A percentile compares a stretch with the other conserved stretches of the same genome.
phyloP scores from a whole-genome alignment of 2,888 invertebrate species.

The Tortricodes alternella region DNA sequence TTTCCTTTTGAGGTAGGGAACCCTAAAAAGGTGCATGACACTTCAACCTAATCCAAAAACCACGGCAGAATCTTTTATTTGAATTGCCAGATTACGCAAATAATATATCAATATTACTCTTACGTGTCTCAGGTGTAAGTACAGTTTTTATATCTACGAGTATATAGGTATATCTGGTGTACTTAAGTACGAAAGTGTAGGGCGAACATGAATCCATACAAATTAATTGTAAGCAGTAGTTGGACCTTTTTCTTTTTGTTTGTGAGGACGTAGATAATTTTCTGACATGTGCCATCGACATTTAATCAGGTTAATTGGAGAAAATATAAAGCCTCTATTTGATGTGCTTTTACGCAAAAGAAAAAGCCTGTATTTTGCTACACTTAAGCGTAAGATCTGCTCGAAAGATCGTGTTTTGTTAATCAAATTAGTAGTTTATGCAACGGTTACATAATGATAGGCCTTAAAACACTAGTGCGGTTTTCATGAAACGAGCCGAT shows the following conservation, averaged over 20 bases:
- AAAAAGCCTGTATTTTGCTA: no score
- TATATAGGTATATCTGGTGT: conserved; percentile 11
- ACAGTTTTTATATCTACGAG: conserved; percentile 11
- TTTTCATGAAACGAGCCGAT: no score
- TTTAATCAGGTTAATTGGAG: background rate
- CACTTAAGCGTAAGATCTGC: no score
- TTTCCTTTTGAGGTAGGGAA: no score
- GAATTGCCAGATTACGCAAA: conserved; percentile 30
- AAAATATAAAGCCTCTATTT: no score
- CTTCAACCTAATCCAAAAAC: conserved; percentile 24
- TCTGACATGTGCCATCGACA: background rate
- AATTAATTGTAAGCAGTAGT: background rate
- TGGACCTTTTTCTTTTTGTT: background rate
- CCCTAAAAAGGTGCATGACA: no score
- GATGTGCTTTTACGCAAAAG: no score
- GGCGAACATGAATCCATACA: conserved; percentile 16
- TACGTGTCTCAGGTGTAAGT: conserved; percentile 20
- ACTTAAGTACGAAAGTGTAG: conserved; percentile 5
- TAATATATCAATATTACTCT: conserved; percentile 19
- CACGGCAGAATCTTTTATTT: conserved; percentile 23
- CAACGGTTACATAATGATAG: no score
- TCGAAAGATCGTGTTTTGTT: no score
- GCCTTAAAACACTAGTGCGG: no score
- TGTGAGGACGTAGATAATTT: no score
- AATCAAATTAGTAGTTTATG: no score